Evolutionary conservation across 2,113 vertebrate species (phyloP), one percentile per base, ranked within the genome.

Genomic region (Daubentonia madagascariensis): DNA sequence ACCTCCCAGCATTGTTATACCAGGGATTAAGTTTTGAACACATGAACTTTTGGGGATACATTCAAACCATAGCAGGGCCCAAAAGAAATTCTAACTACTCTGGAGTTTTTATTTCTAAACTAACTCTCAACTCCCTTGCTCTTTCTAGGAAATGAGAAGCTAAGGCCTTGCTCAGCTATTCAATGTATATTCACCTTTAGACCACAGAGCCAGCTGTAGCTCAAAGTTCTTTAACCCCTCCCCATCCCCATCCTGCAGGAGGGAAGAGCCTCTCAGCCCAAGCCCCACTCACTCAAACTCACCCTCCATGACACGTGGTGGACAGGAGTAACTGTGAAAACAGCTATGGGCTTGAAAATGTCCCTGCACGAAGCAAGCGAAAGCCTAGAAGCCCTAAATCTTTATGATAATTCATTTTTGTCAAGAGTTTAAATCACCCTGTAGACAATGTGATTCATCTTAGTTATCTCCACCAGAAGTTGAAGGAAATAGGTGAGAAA

Each of bases 61-160:
- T 73, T 43, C 37, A 40, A 73, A 23, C 11, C 70, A 43, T 12
- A 43, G 40, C 57, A 50, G 37, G 17, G 12, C 45, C 70, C 40
- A 7, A 50, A 85, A 92, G 68, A 89, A 95, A 94, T 52, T 32
- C 87, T 65, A 87, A 67, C 67, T 83, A 43, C 73, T 76, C 32
- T 67, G 18, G 45, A 76, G 40, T 81, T 96, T 92, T 88, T 50
- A 45, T 81, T 97, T 91, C 85, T 95, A 63, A 89, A 25, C n/a
- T 80, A 81, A n/a, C 35, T 52, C 25, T 54, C 45, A 48, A 5
- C 18, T 32, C 57, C 45, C 37, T 28, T 6, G 9, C 11, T 35
- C 20, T 67, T 52, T 14, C 54, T 20, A 32, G 4, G 20, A 37
- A 20, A 28, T 6, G 23, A 75, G 72, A 68, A 28, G 30, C 18